Conservation (phyloP, 2,113 vertebrate species). For the Oreochromis niloticus region DNA sequence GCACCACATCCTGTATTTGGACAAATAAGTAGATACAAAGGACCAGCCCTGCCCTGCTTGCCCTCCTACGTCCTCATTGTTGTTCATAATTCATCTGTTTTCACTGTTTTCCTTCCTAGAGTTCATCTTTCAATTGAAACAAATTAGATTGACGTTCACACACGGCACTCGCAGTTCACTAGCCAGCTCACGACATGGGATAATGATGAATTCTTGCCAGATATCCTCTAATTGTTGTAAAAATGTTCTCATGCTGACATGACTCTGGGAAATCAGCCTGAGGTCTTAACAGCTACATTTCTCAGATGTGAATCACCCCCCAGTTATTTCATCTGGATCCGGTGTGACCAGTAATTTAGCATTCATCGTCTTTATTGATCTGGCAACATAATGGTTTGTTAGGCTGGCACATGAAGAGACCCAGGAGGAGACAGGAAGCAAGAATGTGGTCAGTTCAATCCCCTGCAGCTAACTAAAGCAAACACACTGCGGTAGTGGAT, state of each 20-base stretch:
- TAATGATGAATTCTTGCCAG: not conserved
- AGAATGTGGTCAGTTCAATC: conserved; percentile 31
- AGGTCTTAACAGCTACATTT: conserved; percentile 2
- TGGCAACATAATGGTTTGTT: conserved; percentile 47
- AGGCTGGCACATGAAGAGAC: conserved; percentile 33
- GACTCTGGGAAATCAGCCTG: not conserved
- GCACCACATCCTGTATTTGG: conserved; percentile 30
- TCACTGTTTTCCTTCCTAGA: not conserved
- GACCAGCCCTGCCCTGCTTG: not conserved
- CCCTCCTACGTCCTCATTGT: not conserved
- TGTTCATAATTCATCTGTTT: not conserved
- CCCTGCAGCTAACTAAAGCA: conserved; percentile 25
- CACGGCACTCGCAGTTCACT: not conserved
- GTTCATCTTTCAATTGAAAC: not conserved
- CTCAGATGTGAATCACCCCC: conserved; percentile 23
- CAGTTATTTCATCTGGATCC: conserved; percentile 22
- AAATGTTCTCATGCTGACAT: not conserved
- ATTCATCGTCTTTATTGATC: conserved; percentile 37
- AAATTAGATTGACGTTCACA: not conserved
- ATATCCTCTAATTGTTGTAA: not conserved
- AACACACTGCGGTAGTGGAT: not conserved
- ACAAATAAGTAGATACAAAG: not conserved
- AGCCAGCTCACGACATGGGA: not conserved
- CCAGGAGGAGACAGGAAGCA: conserved; percentile 28
- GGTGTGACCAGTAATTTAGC: conserved; percentile 33